Conservation (phyloP, 2,797 vertebrate genomes). For the Notolepis coatsorum region DNA sequence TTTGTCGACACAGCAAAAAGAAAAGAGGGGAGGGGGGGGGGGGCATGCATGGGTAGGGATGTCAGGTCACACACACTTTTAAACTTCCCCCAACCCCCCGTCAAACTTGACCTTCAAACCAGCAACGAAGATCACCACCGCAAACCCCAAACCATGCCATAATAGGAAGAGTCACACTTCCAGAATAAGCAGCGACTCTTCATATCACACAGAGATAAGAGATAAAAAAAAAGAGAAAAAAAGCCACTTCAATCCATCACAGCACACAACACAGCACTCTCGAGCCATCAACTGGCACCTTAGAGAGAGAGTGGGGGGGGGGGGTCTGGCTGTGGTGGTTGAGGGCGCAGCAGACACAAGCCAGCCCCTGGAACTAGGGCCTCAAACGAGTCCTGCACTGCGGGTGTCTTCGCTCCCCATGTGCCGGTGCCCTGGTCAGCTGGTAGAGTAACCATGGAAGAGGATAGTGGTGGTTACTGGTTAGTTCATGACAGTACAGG, state of each 20-base stretch:
- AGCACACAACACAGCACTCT: constrained; percentile 82
- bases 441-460: constrained; percentile 61
- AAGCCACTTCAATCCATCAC: constrained; percentile 78
- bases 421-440: constrained; percentile 68
- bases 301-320: constrained; percentile 61
- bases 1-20: constrained; percentile 47
- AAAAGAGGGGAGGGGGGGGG: constrained; percentile 44
- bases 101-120: constrained; percentile 5
- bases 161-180: constrained; percentile 72
- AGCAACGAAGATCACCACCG: constrained; percentile 61
- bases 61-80: constrained; percentile 35
- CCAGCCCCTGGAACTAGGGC: constrained; percentile 41
- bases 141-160: constrained; percentile 83
- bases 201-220: constrained; percentile 66
- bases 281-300: constrained; percentile 83
- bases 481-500: too few species aligned
- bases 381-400: constrained; percentile 51
- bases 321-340: neutral
- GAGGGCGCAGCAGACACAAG: constrained; percentile 40
- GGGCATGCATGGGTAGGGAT: constrained; percentile 68
- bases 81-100: too few species aligned
- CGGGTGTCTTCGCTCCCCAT: constrained; percentile 64
- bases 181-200: constrained; percentile 69
- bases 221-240: constrained; percentile 35
- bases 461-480: constrained; percentile 51